A percentile compares a stretch with the other conserved stretches of the same genome.
Conservation (phyloP, 2,888 invertebrate genomes). For the Ctenicera cuprea region DNA sequence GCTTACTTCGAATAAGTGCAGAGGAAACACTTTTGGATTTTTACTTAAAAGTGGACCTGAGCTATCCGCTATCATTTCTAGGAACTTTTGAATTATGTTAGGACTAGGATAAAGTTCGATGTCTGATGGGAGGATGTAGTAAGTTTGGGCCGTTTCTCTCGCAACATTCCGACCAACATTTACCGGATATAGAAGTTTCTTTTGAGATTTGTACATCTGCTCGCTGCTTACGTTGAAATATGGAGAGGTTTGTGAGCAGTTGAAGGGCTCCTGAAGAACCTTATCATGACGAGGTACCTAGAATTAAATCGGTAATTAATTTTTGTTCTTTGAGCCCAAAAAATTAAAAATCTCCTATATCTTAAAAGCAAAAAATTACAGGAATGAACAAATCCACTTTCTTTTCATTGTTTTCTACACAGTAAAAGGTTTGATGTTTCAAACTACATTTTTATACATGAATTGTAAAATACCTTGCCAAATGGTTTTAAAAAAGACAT, state of each 20-base stretch:
- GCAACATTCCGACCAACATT: conserved; percentile 95
- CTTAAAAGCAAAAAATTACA: conserved; percentile 31
- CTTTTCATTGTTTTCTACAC: neutral
- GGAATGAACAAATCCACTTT: neutral
- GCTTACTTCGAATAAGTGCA: conserved; percentile 93
- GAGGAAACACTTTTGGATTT: conserved; percentile 86
- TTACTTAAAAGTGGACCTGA: conserved; percentile 78
- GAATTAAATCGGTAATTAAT: conserved; percentile 60
- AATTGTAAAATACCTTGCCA: neutral
- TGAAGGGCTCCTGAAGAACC: conserved; percentile 79
- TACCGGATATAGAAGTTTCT: conserved; percentile 90
- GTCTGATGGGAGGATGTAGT: conserved; percentile 90
- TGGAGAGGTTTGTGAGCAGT: conserved; percentile 83
- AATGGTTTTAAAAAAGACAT: conserved; percentile 11
- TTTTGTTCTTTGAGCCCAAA: too few relatives aligned
- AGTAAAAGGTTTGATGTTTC: neutral
- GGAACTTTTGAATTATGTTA: conserved; percentile 85
- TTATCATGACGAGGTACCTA: conserved; percentile 82
- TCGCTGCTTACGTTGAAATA: conserved; percentile 80
- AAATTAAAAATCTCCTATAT: too few relatives aligned
- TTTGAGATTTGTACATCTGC: conserved; percentile 85
- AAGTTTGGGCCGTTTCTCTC: conserved; percentile 86
- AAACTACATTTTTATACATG: neutral
- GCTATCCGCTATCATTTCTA: conserved; percentile 88
- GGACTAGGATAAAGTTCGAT: conserved; percentile 94